Percentiles rank a stretch among this genome's conserved stretches.
These are phyloP conservation scores for Ptychochromis oligacanthus DNA, from an alignment of 2,113 vertebrate genomes.

Conservation along the genomic window DNA sequence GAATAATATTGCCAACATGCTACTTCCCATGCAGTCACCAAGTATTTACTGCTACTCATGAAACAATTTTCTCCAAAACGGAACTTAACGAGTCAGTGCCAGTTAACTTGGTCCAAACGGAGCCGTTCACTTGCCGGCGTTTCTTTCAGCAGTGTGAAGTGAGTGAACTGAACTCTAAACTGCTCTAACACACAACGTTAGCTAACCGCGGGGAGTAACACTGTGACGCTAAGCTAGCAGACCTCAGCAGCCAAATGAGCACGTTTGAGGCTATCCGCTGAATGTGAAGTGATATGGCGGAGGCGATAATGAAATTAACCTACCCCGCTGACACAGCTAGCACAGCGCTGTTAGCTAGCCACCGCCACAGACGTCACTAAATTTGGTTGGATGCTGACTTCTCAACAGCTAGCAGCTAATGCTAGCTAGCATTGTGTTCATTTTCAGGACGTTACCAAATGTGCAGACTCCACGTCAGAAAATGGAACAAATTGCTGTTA, in stretches of 20 bases:
- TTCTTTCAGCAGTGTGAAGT: background rate
- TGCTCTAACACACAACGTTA: background rate
- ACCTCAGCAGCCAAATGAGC: conserved; percentile 37
- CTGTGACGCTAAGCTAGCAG: conserved; percentile 22
- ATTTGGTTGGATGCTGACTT: background rate
- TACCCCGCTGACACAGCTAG: conserved; percentile 24
- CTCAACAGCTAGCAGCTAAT: conserved; percentile 45
- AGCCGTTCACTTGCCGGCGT: background rate
- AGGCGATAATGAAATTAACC: conserved; percentile 43
- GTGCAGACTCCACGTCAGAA: background rate
- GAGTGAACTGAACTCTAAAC: background rate
- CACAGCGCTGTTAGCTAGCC: conserved; percentile 28
- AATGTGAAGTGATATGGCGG: conserved; percentile 46
- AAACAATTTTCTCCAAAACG: background rate
- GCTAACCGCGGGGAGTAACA: no score
- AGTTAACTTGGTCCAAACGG: background rate
- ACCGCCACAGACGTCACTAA: background rate
- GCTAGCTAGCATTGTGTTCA: conserved; percentile 47
- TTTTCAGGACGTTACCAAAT: conserved; percentile 29
- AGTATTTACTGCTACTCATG: background rate
- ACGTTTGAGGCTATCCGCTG: background rate
- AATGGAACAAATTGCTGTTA: background rate
- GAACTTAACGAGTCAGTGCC: background rate
- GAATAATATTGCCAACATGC: background rate
- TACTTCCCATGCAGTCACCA: background rate